Conservation (phyloP, 2,888 invertebrate genomes). For the Pycnomerus fuliginosus region DNA sequence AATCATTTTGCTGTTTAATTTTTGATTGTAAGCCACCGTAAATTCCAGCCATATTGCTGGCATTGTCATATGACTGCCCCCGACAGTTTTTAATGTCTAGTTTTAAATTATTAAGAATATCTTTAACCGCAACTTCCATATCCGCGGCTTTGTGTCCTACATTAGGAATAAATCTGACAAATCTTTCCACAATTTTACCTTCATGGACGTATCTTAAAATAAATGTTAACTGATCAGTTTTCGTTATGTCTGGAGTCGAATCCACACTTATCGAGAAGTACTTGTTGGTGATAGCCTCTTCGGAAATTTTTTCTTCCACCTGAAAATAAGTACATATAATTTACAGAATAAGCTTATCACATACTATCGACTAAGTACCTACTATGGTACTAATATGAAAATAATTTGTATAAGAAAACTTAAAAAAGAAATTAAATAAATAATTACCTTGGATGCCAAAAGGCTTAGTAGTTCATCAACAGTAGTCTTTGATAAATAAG, state of each 20-base stretch:
- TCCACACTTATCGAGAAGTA: slow-evolving; percentile 39
- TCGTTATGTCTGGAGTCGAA: slow-evolving; percentile 40
- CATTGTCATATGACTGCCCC: slow-evolving; percentile 37
- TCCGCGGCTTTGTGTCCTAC: too few relatives aligned
- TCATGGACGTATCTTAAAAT: slow-evolving; percentile 36
- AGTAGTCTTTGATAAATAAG: slow-evolving; percentile 9
- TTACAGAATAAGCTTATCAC: too few relatives aligned
- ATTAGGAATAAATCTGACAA: slow-evolving; percentile 40
- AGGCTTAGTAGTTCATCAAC: slow-evolving; percentile 34
- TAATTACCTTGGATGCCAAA: slow-evolving; percentile 36
- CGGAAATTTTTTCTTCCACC: slow-evolving; percentile 22
- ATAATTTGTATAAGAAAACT: too few relatives aligned
- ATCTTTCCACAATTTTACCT: slow-evolving; percentile 31
- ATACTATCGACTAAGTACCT: too few relatives aligned
- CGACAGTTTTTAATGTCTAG: slow-evolving; percentile 27
- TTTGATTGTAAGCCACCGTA: slow-evolving; percentile 35
- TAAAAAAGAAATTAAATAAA: too few relatives aligned
- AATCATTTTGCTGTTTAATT: slow-evolving; percentile 30
- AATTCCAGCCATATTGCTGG: slow-evolving; percentile 36
- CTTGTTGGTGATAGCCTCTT: slow-evolving; percentile 28
- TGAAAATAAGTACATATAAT: too few relatives aligned
- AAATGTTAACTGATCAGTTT: slow-evolving; percentile 39
- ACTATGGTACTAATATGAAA: too few relatives aligned
- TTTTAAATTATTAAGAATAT: too few relatives aligned
- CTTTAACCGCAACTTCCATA: too few relatives aligned